A percentile compares a stretch with the other conserved stretches of the same genome.
These are phyloP conservation scores for Drosophila quinaria DNA, from an alignment of 2,888 invertebrate species.

Conservation along the genomic window DNA sequence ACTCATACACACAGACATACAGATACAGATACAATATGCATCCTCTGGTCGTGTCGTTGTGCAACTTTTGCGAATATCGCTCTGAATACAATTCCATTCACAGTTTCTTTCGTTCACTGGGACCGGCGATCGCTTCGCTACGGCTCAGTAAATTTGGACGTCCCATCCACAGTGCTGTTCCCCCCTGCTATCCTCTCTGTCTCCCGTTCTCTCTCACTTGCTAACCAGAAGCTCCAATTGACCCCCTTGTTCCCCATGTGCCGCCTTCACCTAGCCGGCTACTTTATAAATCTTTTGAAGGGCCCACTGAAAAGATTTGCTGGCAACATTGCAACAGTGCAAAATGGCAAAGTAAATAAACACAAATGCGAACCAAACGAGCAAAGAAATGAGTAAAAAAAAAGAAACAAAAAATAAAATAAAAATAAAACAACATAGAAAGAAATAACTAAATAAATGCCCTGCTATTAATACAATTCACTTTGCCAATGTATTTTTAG, in stretches of 20 bases:
- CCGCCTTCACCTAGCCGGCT: conserved; percentile 45
- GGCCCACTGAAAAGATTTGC: conserved; percentile 62
- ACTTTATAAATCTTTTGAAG: conserved; percentile 79
- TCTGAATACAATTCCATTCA: conserved; percentile 77
- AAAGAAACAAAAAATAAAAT: conserved; percentile 36
- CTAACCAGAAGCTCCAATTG: background rate
- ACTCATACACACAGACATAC: conserved; percentile 15
- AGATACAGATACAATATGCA: conserved; percentile 40
- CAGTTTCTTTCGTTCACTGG: conserved; percentile 66
- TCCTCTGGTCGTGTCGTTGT: conserved; percentile 65
- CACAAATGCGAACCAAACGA: conserved; percentile 62
- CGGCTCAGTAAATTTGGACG: conserved; percentile 76
- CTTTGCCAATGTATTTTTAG: conserved; percentile 83
- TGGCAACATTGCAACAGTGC: conserved; percentile 46
- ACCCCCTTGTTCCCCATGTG: background rate
- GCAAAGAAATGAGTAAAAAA: conserved; percentile 38
- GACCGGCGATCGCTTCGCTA: conserved; percentile 71
- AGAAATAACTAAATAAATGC: conserved; percentile 81
- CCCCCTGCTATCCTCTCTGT: background rate
- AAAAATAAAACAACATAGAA: conserved; percentile 60
- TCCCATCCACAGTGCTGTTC: conserved; percentile 37
- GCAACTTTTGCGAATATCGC: conserved; percentile 55
- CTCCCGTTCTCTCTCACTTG: background rate
- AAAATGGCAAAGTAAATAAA: conserved; percentile 79
- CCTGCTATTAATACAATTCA: conserved; percentile 84